A percentile compares a stretch with the other conserved stretches of the same genome.
phyloP scores from a whole-genome alignment of 2,113 vertebrate species.

The Urocynchramus pylzowi region DNA sequence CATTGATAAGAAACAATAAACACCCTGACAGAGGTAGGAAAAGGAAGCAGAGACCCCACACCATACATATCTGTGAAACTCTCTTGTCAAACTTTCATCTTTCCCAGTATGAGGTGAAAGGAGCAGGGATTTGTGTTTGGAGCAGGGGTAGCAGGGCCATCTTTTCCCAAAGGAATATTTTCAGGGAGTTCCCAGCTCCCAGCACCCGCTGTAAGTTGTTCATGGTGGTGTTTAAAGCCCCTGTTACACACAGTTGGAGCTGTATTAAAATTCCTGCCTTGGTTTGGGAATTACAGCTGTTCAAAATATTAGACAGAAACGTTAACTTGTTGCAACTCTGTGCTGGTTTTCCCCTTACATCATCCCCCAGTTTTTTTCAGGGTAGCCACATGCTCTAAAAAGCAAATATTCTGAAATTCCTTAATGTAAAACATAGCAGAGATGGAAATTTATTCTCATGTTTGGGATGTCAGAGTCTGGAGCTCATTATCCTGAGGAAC shows the following conservation, averaged over 20 bases:
- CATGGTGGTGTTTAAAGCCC: neutral
- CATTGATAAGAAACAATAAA: too few relatives aligned
- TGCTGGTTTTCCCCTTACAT: conserved; percentile 7
- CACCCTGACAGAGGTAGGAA: too few relatives aligned
- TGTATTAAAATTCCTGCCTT: neutral
- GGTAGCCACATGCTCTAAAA: neutral
- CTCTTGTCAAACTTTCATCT: too few relatives aligned
- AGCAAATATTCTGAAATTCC: neutral
- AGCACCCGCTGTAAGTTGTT: neutral
- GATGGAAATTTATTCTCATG: neutral
- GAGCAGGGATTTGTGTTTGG: neutral
- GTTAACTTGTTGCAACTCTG: neutral
- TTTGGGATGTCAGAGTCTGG: conserved; percentile 21
- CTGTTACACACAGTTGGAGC: neutral
- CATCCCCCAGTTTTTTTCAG: neutral
- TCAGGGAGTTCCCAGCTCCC: neutral
- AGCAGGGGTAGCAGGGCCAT: neutral
- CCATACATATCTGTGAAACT: too few relatives aligned
- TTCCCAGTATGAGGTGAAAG: too few relatives aligned
- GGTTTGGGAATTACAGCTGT: neutral
- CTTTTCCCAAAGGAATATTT: neutral
- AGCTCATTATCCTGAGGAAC: neutral
- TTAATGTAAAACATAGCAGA: neutral
- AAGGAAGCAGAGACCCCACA: too few relatives aligned
- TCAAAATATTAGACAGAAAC: conserved; percentile 1